A percentile compares a stretch with the other conserved stretches of the same genome.
These are phyloP conservation scores for Rhinichthys osculus DNA, from an alignment of 2,797 vertebrate genomes.

Conservation along the genomic window DNA sequence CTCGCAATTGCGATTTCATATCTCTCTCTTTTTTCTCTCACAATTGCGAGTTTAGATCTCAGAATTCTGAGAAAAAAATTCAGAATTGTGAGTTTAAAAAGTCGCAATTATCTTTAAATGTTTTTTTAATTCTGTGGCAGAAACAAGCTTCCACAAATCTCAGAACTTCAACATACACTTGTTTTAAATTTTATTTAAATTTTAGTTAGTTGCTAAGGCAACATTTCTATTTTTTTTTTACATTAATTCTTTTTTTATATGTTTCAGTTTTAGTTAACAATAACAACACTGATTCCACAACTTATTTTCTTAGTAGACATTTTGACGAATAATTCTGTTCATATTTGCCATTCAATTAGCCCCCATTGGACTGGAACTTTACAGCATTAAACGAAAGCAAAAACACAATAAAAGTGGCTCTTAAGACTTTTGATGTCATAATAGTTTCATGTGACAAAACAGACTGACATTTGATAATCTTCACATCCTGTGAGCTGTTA, in stretches of 20 bases:
- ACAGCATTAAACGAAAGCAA: neutral
- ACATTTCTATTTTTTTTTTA: no score
- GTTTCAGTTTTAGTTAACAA: neutral
- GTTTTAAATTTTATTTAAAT: neutral
- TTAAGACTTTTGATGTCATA: neutral
- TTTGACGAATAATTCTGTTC: neutral
- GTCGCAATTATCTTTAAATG: neutral
- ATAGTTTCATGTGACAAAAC: neutral
- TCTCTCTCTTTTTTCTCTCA: no score
- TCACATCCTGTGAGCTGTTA: neutral
- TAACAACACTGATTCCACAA: neutral
- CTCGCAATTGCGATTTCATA: no score
- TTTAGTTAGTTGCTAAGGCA: no score
- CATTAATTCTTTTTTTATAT: neutral
- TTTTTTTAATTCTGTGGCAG: neutral
- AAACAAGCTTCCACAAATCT: neutral
- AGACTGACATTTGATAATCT: neutral
- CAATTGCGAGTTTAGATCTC: neutral
- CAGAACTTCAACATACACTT: neutral
- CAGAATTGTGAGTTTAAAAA: neutral
- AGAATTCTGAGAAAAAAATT: neutral
- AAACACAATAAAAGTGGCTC: neutral
- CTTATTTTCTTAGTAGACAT: neutral
- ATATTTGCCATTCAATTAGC: neutral
- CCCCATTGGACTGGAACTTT: neutral